Evolutionary conservation across 1,140 invertebrate species (phyloP).

Genomic region (Heliothis subflexa): DNA sequence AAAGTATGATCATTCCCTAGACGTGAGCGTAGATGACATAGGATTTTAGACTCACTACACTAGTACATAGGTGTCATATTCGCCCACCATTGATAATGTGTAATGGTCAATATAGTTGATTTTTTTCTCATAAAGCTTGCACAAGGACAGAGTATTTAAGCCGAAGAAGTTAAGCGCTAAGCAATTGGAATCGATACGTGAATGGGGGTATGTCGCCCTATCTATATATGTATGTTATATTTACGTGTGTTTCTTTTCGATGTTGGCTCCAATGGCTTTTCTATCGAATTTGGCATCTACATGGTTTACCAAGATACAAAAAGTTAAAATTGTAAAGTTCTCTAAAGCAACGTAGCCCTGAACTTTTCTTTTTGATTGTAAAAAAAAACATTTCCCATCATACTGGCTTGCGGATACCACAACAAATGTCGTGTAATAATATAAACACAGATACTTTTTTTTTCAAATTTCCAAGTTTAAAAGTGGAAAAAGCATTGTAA

Average conservation of each 20-base stretch:
- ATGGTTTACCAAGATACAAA: too few species aligned
- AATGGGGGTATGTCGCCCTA: slow-evolving; percentile 92
- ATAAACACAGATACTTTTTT: too few species aligned
- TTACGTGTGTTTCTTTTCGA: slow-evolving; percentile 53
- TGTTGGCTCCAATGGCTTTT: slow-evolving; percentile 52
- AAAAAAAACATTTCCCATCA: too few species aligned
- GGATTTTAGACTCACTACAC: slow-evolving; percentile 10
- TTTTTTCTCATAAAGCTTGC: slow-evolving; percentile 92
- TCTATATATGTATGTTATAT: slow-evolving; percentile 66
- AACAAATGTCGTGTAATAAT: too few species aligned
- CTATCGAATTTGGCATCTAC: too few species aligned
- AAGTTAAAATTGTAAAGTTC: too few species aligned
- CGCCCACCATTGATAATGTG: slow-evolving; percentile 41
- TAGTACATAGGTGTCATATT: slow-evolving; percentile 39
- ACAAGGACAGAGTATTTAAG: slow-evolving; percentile 96
- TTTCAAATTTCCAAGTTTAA: too few species aligned
- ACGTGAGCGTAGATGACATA: slow-evolving; percentile 12
- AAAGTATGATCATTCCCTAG: slow-evolving; percentile 13
- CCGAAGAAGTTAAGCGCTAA: slow-evolving; percentile 94
- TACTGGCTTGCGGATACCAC: too few species aligned
- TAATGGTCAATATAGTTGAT: slow-evolving; percentile 57
- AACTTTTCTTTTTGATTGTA: too few species aligned
- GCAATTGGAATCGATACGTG: slow-evolving; percentile 95
- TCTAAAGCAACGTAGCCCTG: too few species aligned
- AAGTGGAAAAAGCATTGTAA: too few species aligned